Evolutionary conservation across 2,797 vertebrate species (phyloP).

Genomic region (Tolypeutes matacus): DNA sequence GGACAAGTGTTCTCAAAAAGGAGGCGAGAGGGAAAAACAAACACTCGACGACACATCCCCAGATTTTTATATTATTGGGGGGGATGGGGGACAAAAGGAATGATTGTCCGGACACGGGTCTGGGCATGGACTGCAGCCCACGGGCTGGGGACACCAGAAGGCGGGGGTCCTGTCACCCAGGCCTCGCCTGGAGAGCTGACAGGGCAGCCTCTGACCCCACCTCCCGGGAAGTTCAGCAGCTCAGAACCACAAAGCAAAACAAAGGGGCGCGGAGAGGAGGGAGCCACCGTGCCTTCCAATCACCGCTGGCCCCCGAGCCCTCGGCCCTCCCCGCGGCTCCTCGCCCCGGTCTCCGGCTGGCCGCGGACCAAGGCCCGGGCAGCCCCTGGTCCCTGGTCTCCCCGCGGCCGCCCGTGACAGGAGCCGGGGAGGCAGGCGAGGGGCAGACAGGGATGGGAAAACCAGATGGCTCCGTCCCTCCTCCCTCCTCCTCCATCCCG

Average conservation of each 20-base stretch:
- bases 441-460: slow-evolving; percentile 71
- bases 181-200: slow-evolving; percentile 61
- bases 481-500: slow-evolving; percentile 69
- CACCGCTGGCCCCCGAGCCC: slow-evolving; percentile 58
- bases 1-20: neutral
- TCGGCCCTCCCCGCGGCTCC: slow-evolving; percentile 53
- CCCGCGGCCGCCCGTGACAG: slow-evolving; percentile 78
- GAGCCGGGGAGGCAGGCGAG: slow-evolving; percentile 53
- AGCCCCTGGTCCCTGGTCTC: slow-evolving; percentile 56
- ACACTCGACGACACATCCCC: neutral
- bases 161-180: slow-evolving; percentile 70
- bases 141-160: slow-evolving; percentile 32
- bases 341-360: slow-evolving; percentile 31
- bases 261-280: slow-evolving; percentile 82
- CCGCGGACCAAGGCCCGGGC: slow-evolving; percentile 59
- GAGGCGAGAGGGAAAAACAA: neutral
- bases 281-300: slow-evolving; percentile 63
- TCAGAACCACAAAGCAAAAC: slow-evolving; percentile 84
- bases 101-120: neutral
- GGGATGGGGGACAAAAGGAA: slow-evolving; percentile 43
- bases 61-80: neutral
- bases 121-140: neutral
- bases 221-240: slow-evolving; percentile 79
- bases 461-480: slow-evolving; percentile 75
- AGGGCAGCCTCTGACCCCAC: slow-evolving; percentile 77